phyloP scores from a whole-genome alignment of 1,140 invertebrate genomes.

The Lepeophtheirus salmonis region DNA sequence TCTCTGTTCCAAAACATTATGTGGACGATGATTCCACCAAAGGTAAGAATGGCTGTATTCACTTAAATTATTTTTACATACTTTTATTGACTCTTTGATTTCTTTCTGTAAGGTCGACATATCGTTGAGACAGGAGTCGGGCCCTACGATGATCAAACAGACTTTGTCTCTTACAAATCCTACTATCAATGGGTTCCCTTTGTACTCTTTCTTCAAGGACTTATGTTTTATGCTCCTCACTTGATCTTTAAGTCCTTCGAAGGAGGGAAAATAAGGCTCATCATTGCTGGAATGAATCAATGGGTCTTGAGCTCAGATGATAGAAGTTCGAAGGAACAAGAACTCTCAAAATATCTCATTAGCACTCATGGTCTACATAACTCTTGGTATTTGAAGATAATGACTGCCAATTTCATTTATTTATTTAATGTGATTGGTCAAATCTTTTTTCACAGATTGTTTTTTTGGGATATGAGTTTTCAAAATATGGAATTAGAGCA shows the following conservation, averaged over 20 bases:
- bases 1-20: conserved; percentile 18
- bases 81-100: neutral
- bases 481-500: conserved; percentile 28
- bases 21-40: conserved; percentile 1
- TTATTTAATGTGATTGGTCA: conserved; percentile 28
- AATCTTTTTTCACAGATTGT: conserved; percentile 30
- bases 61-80: too few species aligned
- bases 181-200: conserved; percentile 34
- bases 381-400: conserved; percentile 4
- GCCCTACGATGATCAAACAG: conserved; percentile 1
- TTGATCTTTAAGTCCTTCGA: conserved; percentile 28
- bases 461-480: conserved; percentile 29
- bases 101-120: neutral
- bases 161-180: conserved; percentile 4
- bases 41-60: too few species aligned
- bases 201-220: conserved; percentile 24
- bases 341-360: conserved; percentile 18
- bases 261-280: conserved; percentile 30
- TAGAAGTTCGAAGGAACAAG: conserved; percentile 13
- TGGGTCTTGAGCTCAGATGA: conserved; percentile 6
- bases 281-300: conserved; percentile 19
- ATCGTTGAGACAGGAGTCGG: conserved; percentile 13
- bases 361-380: conserved; percentile 4
- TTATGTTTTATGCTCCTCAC: conserved; percentile 27
- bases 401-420: conserved; percentile 22